These are phyloP conservation scores for Cygnus buccinator DNA, from an alignment of 2,113 vertebrate genomes.

Conservation along the genomic window DNA sequence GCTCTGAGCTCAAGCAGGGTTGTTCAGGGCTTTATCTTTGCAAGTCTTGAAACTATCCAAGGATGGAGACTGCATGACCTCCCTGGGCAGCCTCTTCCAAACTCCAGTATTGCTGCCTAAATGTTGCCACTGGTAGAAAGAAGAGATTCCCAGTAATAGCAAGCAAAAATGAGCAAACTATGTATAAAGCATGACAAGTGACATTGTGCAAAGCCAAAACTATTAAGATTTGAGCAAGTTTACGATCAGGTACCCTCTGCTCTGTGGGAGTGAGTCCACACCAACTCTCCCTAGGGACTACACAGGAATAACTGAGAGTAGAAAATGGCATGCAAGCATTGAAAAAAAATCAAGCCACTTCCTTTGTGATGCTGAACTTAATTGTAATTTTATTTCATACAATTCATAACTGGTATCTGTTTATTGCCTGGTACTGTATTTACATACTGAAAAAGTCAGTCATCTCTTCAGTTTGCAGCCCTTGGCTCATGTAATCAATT, in stretches of 20 bases:
- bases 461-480: constrained; percentile 47
- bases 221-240: background rate
- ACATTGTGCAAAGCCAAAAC: background rate
- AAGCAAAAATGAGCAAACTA: background rate
- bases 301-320: background rate
- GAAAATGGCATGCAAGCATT: background rate
- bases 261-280: background rate
- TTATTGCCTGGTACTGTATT: constrained; percentile 57
- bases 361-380: constrained; percentile 7
- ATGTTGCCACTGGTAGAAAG: background rate
- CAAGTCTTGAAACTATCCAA: background rate
- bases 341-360: constrained; percentile 1
- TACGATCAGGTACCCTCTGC: background rate
- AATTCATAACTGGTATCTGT: background rate
- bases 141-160: background rate
- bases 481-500: constrained; percentile 22
- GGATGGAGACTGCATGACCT: background rate
- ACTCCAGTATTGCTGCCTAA: background rate
- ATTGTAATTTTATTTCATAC: constrained; percentile 34
- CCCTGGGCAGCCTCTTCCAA: background rate
- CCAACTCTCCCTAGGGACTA: background rate
- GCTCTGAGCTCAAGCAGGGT: background rate
- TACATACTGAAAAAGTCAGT: constrained; percentile 67
- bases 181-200: background rate
- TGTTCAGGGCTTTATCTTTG: background rate